Conservation (phyloP, 2,888 invertebrate species). For the Eristalis arbustorum region DNA sequence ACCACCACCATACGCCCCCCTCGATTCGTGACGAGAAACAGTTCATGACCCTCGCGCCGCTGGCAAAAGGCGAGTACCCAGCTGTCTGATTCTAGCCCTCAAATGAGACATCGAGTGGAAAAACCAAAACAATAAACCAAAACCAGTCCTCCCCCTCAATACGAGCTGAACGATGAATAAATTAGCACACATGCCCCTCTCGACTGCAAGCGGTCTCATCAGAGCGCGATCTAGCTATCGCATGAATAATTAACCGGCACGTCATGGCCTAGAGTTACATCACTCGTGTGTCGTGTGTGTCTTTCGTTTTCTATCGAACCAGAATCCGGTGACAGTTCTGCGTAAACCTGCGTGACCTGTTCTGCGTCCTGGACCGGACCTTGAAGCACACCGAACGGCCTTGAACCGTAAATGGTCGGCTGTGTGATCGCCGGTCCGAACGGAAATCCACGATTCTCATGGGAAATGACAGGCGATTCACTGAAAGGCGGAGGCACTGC, state of each 20-base stretch:
- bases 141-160: constrained; percentile 36
- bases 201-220: neutral
- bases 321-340: constrained; percentile 5
- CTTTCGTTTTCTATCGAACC: neutral
- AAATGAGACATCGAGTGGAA: constrained; percentile 32
- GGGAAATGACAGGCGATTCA: constrained; percentile 15
- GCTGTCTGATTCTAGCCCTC: constrained; percentile 10
- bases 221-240: constrained; percentile 14
- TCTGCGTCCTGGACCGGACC: constrained; percentile 19
- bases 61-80: constrained; percentile 2
- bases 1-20: neutral
- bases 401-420: constrained; percentile 31
- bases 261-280: constrained; percentile 26
- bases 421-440: neutral
- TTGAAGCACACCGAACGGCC: constrained; percentile 26
- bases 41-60: neutral
- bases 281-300: constrained; percentile 15
- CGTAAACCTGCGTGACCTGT: constrained; percentile 22
- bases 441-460: neutral
- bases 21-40: neutral
- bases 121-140: constrained; percentile 13
- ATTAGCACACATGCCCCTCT: constrained; percentile 3
- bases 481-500: neutral
- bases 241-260: constrained; percentile 24
- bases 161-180: constrained; percentile 34